A percentile compares a stretch with the other conserved stretches of the same genome.
phyloP scores from a whole-genome alignment of 2,888 invertebrate genomes.

The Lamellibrachia satsuma region DNA sequence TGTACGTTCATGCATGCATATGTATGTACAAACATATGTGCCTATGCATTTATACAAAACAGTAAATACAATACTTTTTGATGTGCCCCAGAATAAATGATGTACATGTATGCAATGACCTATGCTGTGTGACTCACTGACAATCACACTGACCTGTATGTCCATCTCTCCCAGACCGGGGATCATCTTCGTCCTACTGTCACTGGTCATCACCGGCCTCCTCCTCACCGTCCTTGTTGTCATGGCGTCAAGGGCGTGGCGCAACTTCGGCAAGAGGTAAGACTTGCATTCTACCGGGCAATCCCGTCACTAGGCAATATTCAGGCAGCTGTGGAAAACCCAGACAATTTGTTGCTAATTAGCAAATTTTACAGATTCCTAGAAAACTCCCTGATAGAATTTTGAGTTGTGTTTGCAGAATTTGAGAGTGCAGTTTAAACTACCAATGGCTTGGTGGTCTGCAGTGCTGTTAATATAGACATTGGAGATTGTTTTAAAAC shows the following conservation, averaged over 20 bases:
- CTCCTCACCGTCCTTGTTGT: slow-evolving; percentile 91
- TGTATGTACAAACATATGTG: background rate
- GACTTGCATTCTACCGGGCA: slow-evolving; percentile 24
- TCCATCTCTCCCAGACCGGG: slow-evolving; percentile 38
- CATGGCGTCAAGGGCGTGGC: slow-evolving; percentile 96
- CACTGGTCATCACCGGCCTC: slow-evolving; percentile 86
- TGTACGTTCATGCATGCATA: background rate
- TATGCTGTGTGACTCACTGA: background rate
- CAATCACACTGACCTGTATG: background rate
- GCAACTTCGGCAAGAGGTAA: slow-evolving; percentile 90
- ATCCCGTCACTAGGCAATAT: background rate
- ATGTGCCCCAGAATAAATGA: background rate
- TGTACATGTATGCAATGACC: background rate
- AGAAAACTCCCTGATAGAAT: background rate
- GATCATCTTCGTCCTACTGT: slow-evolving; percentile 81
- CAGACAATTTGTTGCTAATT: background rate
- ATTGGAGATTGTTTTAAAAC: too few species aligned
- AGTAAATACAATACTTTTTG: background rate
- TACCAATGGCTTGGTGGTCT: too few species aligned
- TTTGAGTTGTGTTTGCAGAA: background rate
- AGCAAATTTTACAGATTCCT: background rate
- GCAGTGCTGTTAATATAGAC: too few species aligned
- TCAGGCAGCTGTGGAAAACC: background rate
- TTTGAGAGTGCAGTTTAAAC: background rate
- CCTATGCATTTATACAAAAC: too few species aligned